Evolutionary conservation across 2,797 vertebrate species (phyloP), one percentile per base, ranked within the genome.

Genomic region (Geotrypetes seraphini): DNA sequence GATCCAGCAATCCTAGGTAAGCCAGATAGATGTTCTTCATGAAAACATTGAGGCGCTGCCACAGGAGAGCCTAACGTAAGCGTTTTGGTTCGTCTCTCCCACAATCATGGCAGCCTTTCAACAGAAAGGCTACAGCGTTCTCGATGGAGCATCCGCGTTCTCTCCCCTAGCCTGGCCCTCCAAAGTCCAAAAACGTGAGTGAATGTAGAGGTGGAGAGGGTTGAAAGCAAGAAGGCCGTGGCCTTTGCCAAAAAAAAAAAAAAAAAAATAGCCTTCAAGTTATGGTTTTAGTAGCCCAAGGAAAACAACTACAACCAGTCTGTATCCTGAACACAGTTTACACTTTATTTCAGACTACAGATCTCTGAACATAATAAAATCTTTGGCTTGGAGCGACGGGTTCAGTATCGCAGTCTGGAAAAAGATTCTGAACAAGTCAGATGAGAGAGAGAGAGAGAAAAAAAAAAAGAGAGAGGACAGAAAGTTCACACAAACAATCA

Each of bases 311-410:
- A 64, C 50, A 67, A 37, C 3, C 53, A 57, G 43, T 33, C 45
- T 37, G 37, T 16, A 48, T 73, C 51, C 56, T 72, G 67, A 82
- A 73, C 76, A 81, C 82, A 80, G 69, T 81, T 75, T 74, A 84
- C 76, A 84, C 71, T 88, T 87, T 92, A 92, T 94, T 93, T 90
- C 88, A 92, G 88, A 92, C 90, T 89, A 90, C 89, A 91, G 76
- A 74, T 79, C 69, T 82, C 83, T 88, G 88, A 89, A 92, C 91
- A 95, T 91, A 88, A 89, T 86, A 90, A 96, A 96, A 96, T 97
- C 94, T 97, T 96, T 97, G 94, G 94, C 87, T 95, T 97, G 83
- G 79, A 89, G 88, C 88, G 81, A 75, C n/a, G 71, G 78, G 82
- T 68, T 83, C 71, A 75, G 83, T 71, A 69, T 80, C 78, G 71